Evolutionary conservation across 2,113 vertebrate species (phyloP).

Genomic region (Onychorhynchus coronatus): DNA sequence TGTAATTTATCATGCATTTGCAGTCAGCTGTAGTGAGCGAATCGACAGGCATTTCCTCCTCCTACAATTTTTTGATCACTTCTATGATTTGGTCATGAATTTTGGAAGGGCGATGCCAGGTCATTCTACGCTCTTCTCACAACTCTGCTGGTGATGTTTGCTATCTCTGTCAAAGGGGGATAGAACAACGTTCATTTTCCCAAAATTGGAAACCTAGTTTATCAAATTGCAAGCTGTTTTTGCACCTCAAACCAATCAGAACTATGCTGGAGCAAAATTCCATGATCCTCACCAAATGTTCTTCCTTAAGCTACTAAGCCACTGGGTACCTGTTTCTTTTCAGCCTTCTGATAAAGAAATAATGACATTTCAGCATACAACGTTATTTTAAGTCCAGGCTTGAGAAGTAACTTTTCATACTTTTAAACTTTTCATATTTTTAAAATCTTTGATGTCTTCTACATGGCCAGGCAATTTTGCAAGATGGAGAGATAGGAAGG

Average conservation of each 20-base stretch:
- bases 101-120: background rate
- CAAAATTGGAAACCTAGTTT: constrained; percentile 79
- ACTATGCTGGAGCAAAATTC: constrained; percentile 86
- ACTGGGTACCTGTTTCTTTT: constrained; percentile 82
- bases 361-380: constrained; percentile 87
- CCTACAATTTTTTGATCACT: background rate
- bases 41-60: background rate
- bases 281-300: constrained; percentile 81
- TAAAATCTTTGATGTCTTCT: background rate
- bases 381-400: constrained; percentile 85
- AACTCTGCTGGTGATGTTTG: background rate
- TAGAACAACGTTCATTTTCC: constrained; percentile 73
- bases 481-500: background rate
- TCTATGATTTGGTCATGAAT: background rate
- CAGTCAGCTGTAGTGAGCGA: background rate
- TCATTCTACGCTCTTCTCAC: background rate
- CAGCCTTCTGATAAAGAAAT: constrained; percentile 83
- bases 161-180: constrained; percentile 3
- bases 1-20: background rate
- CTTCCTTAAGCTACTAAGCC: constrained; percentile 83
- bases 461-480: background rate
- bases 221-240: constrained; percentile 77
- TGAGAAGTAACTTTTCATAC: constrained; percentile 46
- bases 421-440: background rate
- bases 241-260: constrained; percentile 76